A percentile compares a stretch with the other conserved stretches of the same genome.
Evolutionary conservation across 37 sponge, comb jelly and placozoan species (phyloP).

Genomic region (Oopsacas minuta): DNA sequence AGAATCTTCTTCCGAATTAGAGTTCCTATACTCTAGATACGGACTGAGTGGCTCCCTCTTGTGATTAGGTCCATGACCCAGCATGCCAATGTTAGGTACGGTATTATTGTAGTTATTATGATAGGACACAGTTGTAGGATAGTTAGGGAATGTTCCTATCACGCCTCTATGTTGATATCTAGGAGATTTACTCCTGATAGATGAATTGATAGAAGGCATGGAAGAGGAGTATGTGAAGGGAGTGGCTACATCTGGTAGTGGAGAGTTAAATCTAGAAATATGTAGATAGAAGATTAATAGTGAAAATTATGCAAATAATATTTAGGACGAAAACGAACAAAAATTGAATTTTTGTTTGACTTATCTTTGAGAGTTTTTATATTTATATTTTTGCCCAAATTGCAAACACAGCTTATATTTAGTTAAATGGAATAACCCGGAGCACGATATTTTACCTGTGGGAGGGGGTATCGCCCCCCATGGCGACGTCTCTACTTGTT

Average conservation of each 20-base stretch:
- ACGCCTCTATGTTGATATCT: neutral
- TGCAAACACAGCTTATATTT: too few relatives aligned
- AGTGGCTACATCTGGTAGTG: neutral
- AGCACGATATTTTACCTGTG: too few relatives aligned
- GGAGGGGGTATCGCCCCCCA: too few relatives aligned
- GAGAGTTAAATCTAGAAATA: slow-evolving; percentile 1
- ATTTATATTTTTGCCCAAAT: too few relatives aligned
- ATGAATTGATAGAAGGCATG: neutral
- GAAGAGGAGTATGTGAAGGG: neutral
- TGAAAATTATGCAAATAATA: too few relatives aligned
- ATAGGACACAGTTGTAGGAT: neutral
- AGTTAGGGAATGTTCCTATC: neutral
- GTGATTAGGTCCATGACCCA: neutral
- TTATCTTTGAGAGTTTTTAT: too few relatives aligned
- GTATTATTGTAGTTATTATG: neutral
- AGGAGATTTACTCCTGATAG: neutral
- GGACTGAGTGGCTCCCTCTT: too few relatives aligned
- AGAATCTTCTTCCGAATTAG: neutral
- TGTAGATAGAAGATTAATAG: neutral
- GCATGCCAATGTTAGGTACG: neutral
- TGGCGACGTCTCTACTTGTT: too few relatives aligned
- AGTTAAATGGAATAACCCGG: too few relatives aligned
- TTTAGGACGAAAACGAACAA: too few relatives aligned
- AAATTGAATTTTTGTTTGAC: too few relatives aligned
- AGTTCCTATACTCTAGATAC: too few relatives aligned